Evolutionary conservation across 2,113 vertebrate species (phyloP), one percentile per base, ranked within the genome.

Genomic region (Pristiophorus japonicus): DNA sequence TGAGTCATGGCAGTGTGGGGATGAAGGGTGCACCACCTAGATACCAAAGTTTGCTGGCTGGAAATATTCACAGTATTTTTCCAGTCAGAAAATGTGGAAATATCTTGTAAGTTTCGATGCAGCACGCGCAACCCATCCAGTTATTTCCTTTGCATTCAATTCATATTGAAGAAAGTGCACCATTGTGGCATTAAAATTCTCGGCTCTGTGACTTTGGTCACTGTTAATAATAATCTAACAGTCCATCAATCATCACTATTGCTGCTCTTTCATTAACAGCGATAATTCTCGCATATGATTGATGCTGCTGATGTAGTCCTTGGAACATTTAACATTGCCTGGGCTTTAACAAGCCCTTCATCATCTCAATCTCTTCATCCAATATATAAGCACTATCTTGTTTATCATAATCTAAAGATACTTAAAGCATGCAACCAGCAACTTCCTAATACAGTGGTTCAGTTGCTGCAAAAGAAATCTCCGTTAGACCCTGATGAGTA

Each of bases 371-470:
- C 98, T 98, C 97, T 97, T 98, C 98, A 98, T 98, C 98, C 98
- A 98, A 98, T 98, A 98, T 98, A 98, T 98, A 97, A 98, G 98
- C 97, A 97, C 97, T 97, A 97, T 97, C 97, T 97, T 98, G 98
- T 99, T 98, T 98, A 98, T 99, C 98, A 99, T 98, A 97, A 99
- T 99, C 99, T 98, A 98, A 99, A 99, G 99, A 98, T 98, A 99
- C 98, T 99, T 98, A 99, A 98, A 98, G 98, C 98, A 70, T 88
- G 51, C 90, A 95, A 24, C 70, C 95, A 34, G n/a, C 90, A 93
- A 95, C 88, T 70, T 70, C 45, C 45, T 70, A 70, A 94, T 66
- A 94, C 93, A 94, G 65, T 34, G 22, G 65, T 73, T 94, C 93
- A 94, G 70, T 94, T 94, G 66, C 93, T 51, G 65, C 93, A 45